A percentile compares a stretch with the other conserved stretches of the same genome.
These are phyloP conservation scores for Eupeodes luniger DNA, from an alignment of 2,888 invertebrate species.

Conservation along the genomic window DNA sequence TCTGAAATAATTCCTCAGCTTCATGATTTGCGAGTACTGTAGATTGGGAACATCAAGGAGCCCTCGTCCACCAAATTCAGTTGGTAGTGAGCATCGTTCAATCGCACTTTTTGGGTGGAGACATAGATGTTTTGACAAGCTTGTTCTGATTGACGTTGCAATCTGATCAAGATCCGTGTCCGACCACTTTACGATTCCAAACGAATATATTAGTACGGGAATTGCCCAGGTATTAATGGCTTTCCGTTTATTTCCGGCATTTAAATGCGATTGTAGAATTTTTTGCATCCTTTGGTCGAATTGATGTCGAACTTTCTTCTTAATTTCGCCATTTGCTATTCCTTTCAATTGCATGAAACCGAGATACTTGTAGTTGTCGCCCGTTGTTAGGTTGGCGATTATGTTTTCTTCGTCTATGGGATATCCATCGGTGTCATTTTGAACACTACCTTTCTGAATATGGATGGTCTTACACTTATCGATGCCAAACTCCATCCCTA, in stretches of 20 bases:
- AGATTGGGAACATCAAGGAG: not conserved
- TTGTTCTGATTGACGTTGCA: not conserved
- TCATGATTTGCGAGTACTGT: not conserved
- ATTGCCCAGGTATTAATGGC: slow-evolving; percentile 14
- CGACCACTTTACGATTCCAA: slow-evolving; percentile 11
- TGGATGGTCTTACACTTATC: not conserved
- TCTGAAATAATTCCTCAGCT: slow-evolving; percentile 2
- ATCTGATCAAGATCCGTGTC: not conserved
- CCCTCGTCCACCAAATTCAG: not conserved
- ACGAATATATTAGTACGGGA: not conserved
- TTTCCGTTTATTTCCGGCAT: slow-evolving; percentile 4
- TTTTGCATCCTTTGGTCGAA: no score
- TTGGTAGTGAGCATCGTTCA: not conserved
- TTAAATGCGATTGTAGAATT: no score
- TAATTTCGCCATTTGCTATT: not conserved
- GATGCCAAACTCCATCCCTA: slow-evolving; percentile 16
- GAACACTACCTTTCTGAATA: no score
- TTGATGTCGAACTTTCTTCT: not conserved
- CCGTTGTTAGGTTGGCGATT: not conserved
- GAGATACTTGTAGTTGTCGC: slow-evolving; percentile 14
- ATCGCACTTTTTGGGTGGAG: not conserved
- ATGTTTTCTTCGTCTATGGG: not conserved
- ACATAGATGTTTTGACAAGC: not conserved
- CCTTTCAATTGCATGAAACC: no score
- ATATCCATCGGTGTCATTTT: slow-evolving; percentile 9